Evolutionary conservation across 2,797 vertebrate species (phyloP).

Genomic region (Neosilurus mollespiculum): DNA sequence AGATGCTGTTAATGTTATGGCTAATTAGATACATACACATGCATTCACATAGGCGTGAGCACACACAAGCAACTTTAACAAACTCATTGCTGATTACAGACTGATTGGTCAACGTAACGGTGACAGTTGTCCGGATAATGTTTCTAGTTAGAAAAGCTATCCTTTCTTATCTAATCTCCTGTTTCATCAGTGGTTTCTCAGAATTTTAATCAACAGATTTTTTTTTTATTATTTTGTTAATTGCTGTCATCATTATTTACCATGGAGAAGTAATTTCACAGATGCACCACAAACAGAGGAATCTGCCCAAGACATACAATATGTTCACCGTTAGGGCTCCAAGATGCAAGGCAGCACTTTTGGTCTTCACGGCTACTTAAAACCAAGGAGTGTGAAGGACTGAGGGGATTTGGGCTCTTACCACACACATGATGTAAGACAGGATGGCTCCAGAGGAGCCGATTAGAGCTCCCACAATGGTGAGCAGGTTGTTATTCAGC

Average conservation of each 20-base stretch:
- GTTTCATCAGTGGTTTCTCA: background rate
- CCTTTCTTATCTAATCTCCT: background rate
- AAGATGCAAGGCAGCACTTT: slow-evolving; percentile 13
- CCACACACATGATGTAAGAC: slow-evolving; percentile 79
- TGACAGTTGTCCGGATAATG: background rate
- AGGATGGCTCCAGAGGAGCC: slow-evolving; percentile 80
- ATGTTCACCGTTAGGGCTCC: background rate
- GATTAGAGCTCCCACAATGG: slow-evolving; percentile 74
- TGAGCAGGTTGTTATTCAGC: slow-evolving; percentile 79
- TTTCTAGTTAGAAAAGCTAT: background rate
- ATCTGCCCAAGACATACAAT: background rate
- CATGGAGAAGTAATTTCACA: background rate
- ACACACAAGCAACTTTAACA: background rate
- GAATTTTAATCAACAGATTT: background rate
- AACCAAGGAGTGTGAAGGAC: background rate
- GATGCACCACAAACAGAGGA: background rate
- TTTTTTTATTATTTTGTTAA: background rate
- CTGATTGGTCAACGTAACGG: background rate
- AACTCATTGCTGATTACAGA: background rate
- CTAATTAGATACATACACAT: too few species aligned
- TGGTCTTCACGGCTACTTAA: slow-evolving; percentile 12
- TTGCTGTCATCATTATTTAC: background rate
- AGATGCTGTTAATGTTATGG: too few species aligned
- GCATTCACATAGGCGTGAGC: too few species aligned
- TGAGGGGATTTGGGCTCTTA: slow-evolving; percentile 58